Base-by-base conservation (phyloP, 2,888 invertebrate species). In the Saturnia pavonia region DNA sequence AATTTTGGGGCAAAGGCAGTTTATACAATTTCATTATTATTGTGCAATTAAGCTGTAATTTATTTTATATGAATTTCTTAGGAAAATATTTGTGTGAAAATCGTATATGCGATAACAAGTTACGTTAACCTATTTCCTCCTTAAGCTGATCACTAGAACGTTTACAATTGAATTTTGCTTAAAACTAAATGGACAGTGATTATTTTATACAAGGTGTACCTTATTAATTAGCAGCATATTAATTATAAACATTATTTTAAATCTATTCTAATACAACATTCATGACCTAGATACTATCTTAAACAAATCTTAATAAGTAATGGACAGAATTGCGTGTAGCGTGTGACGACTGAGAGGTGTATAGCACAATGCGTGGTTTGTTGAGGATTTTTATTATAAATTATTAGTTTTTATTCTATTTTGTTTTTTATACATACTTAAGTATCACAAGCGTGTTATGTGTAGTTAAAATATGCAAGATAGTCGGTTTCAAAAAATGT, bases 291-390 rank as follows among this genome's bases (percentile, higher is more conserved):
- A 27, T 16, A 88, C 67, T 77, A 70, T 78, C 84, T 80, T 69
- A 74, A 69, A 74, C 75, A 75, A 76, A 77, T 77, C 91, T 91
- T 92, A 91, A 74, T 77, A 83, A 84, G 75, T 91, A 94, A 91
- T 94, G 93, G 93, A 94, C 93, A 94, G 93, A 92, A 88, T 94
- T 92, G 93, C 93, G 86, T 91, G 89, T 91, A 88, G 92, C 91
- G 91, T 92, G 89, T 87, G n/a, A 79, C 81, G 82, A 82, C 84
- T 78, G 79, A 83, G 76, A 77, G 74, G 74, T 79, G 84, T 83
- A 84, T 83, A 68, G 73, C 65, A 40, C 40, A 51, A 65, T 65
- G 70, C 71, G 22, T 70, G 57, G 19, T 60, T 48, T 71, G 48
- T 54, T 60, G 25, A 60, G 57, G 27, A 14, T n/a, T 54, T 54